These are phyloP conservation scores for Tiliacea aurago DNA, from an alignment of 2,888 invertebrate species.

Conservation along the genomic window DNA sequence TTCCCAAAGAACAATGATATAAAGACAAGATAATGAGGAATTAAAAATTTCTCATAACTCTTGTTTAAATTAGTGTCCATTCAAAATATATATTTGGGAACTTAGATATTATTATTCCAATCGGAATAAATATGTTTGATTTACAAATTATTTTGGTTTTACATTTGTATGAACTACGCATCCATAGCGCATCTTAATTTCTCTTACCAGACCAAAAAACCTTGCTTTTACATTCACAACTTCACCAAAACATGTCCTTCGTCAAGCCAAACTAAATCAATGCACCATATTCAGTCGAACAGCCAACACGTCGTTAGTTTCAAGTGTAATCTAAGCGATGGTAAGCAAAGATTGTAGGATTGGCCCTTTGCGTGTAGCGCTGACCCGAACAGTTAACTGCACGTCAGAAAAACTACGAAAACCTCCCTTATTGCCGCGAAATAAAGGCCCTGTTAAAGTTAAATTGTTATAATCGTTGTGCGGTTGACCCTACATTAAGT, in stretches of 20 bases:
- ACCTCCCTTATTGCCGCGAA: neutral
- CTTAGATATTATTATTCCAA: no score
- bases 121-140: no score
- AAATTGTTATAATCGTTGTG: neutral
- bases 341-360: slow-evolving; percentile 79
- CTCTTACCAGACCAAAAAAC: neutral
- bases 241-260: neutral
- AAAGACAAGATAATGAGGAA: no score
- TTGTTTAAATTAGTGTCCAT: no score
- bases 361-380: slow-evolving; percentile 81
- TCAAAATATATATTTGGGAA: no score
- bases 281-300: slow-evolving; percentile 58
- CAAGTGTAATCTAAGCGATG: slow-evolving; percentile 79
- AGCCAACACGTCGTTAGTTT: slow-evolving; percentile 70
- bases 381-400: slow-evolving; percentile 29
- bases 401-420: neutral
- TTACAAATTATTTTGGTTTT: no score
- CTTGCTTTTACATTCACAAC: neutral
- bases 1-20: no score
- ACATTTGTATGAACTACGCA: no score
- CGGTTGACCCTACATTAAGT: slow-evolving; percentile 13
- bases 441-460: neutral
- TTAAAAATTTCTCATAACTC: no score
- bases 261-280: neutral
- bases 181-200: no score